A percentile compares a stretch with the other conserved stretches of the same genome.
Conservation (phyloP, 2,888 invertebrate species). For the Eumacrocentrus americanus region DNA sequence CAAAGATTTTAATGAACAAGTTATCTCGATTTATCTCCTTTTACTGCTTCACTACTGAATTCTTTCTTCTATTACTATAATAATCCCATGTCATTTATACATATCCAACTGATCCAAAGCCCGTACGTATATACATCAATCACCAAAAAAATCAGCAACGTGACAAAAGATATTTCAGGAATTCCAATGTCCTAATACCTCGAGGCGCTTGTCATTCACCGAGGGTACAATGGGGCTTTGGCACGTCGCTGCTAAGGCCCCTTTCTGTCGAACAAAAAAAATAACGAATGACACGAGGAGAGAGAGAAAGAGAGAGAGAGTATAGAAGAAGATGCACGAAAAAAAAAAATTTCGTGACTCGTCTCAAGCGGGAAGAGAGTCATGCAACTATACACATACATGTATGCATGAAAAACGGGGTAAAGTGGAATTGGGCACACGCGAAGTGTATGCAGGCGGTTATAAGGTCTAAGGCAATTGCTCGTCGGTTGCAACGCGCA, state of each 20-base stretch:
- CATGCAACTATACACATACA: too few relatives aligned
- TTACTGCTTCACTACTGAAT: too few relatives aligned
- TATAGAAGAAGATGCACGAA: constrained; percentile 6
- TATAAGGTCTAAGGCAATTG: constrained; percentile 56
- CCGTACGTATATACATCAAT: too few relatives aligned
- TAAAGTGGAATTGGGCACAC: constrained; percentile 54
- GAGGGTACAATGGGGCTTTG: constrained; percentile 21
- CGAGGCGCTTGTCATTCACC: constrained; percentile 14
- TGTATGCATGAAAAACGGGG: constrained; percentile 43
- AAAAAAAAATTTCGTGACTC: constrained; percentile 23
- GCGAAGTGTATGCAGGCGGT: constrained; percentile 48
- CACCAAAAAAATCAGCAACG: neutral
- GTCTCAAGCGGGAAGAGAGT: constrained; percentile 25
- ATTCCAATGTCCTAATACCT: constrained; percentile 1
- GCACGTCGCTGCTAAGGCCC: constrained; percentile 19
- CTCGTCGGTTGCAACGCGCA: constrained; percentile 41
- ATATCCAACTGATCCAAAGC: too few relatives aligned
- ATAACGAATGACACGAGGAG: neutral
- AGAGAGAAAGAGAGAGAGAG: constrained; percentile 1
- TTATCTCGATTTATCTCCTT: too few relatives aligned
- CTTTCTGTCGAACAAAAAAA: neutral
- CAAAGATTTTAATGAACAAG: too few relatives aligned
- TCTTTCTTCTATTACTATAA: too few relatives aligned
- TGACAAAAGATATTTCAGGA: neutral
- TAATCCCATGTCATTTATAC: too few relatives aligned